Conservation (phyloP, 2,113 vertebrate species). For the Varanus salvator region DNA sequence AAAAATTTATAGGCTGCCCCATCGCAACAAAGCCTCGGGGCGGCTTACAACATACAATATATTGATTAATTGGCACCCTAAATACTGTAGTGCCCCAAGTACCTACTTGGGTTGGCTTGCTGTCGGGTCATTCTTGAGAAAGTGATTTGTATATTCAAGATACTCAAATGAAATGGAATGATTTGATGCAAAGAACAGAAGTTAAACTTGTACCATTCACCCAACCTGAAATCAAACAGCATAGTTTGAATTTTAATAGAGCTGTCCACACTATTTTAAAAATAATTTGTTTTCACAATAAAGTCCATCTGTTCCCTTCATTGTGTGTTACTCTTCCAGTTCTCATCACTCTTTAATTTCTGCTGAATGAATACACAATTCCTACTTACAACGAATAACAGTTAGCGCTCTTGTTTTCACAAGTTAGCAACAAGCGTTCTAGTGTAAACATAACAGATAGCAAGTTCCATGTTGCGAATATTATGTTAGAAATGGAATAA, state of each 20-base stretch:
- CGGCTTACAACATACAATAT: no score
- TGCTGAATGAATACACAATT: conserved; percentile 13
- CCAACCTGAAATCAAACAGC: conserved; percentile 51
- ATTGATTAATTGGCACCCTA: not conserved
- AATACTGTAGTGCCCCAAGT: not conserved
- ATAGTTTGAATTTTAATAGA: conserved; percentile 61
- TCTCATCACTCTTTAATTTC: conserved; percentile 35
- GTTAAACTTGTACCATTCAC: conserved; percentile 43
- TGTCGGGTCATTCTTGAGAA: no score
- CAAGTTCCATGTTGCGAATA: conserved; percentile 4
- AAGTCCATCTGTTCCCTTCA: conserved; percentile 34
- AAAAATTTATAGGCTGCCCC: no score
- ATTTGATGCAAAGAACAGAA: conserved; percentile 47
- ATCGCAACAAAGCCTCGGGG: no score
- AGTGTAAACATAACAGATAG: conserved; percentile 26
- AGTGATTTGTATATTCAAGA: conserved; percentile 40
- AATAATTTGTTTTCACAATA: conserved; percentile 41
- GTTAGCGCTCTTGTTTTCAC: conserved; percentile 30
- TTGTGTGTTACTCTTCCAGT: conserved; percentile 13
- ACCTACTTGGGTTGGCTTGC: not conserved
- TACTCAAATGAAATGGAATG: conserved; percentile 40
- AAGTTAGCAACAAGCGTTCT: conserved; percentile 41
- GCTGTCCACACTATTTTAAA: conserved; percentile 43
- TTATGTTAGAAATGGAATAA: conserved; percentile 46
- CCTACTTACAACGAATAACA: not conserved